A percentile compares a stretch with the other conserved stretches of the same genome.
phyloP scores from a whole-genome alignment of 2,113 vertebrate species.

The Sterna hirundo region DNA sequence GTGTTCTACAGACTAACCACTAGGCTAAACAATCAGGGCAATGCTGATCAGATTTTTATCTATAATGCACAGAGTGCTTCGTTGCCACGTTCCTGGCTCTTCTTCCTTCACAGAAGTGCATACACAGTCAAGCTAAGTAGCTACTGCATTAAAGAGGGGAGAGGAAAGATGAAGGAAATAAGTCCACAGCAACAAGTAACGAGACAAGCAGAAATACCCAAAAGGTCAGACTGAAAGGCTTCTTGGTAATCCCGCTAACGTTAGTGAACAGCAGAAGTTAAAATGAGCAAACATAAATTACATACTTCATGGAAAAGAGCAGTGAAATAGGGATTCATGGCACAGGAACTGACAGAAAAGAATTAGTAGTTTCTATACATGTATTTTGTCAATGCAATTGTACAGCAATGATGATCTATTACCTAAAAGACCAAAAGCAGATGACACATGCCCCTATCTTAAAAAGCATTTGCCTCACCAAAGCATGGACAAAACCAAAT shows the following conservation, averaged over 20 bases:
- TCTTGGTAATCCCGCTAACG: neutral
- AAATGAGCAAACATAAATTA: neutral
- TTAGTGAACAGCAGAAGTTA: neutral
- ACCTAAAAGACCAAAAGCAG: neutral
- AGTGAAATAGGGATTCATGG: neutral
- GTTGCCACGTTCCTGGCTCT: neutral
- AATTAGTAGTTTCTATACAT: neutral
- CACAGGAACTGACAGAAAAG: neutral
- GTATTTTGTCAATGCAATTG: neutral
- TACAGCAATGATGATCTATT: neutral
- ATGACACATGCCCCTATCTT: neutral
- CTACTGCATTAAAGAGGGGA: neutral
- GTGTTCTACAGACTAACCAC: neutral
- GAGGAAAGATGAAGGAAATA: neutral
- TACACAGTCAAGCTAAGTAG: neutral
- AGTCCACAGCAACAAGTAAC: neutral
- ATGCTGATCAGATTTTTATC: neutral
- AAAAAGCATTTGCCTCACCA: neutral
- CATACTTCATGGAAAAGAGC: neutral
- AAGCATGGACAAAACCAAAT: neutral
- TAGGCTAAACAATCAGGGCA: fast-evolving
- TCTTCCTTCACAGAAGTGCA: neutral
- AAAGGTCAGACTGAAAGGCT: neutral
- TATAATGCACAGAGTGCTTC: neutral
- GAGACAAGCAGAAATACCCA: neutral